Conservation (phyloP, 2,113 vertebrate species). For the Dicrurus megarhynchus region DNA sequence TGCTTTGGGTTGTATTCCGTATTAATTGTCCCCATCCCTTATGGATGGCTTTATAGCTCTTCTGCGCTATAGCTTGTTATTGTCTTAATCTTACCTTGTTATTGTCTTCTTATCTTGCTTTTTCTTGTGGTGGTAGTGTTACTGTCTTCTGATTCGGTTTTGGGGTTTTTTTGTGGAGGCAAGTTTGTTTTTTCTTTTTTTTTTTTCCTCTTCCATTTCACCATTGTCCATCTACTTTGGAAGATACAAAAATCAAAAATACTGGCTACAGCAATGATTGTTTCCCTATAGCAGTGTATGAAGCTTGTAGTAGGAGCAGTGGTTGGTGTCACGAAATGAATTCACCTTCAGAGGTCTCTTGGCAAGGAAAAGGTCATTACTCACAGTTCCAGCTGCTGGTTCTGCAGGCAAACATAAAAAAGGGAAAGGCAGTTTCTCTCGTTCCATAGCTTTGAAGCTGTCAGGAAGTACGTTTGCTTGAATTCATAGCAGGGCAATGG, state of each 20-base stretch:
- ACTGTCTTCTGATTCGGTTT: not conserved
- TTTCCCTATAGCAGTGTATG: not conserved
- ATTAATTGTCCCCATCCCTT: not conserved
- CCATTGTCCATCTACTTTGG: not conserved
- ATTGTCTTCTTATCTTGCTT: not conserved
- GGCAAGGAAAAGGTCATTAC: not conserved
- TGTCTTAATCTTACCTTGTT: not conserved
- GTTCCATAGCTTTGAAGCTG: not conserved
- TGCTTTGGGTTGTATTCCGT: fast-evolving
- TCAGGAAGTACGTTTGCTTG: not conserved
- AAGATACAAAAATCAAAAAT: not conserved
- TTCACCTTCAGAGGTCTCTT: not conserved
- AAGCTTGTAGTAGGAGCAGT: not conserved
- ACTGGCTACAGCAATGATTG: not conserved
- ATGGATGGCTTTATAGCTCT: not conserved
- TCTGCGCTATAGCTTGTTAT: not conserved
- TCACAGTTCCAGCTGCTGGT: not conserved
- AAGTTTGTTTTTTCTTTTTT: not conserved
- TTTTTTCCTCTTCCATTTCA: not conserved
- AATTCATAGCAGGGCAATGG: not conserved
- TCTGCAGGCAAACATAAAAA: not conserved
- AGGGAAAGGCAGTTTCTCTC: not conserved
- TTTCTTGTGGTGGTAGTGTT: not conserved
- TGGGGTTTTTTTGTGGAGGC: too few species aligned
- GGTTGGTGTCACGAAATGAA: not conserved